Evolutionary conservation across 2,113 vertebrate genomes (phyloP).

Genomic region (Apus apus): DNA sequence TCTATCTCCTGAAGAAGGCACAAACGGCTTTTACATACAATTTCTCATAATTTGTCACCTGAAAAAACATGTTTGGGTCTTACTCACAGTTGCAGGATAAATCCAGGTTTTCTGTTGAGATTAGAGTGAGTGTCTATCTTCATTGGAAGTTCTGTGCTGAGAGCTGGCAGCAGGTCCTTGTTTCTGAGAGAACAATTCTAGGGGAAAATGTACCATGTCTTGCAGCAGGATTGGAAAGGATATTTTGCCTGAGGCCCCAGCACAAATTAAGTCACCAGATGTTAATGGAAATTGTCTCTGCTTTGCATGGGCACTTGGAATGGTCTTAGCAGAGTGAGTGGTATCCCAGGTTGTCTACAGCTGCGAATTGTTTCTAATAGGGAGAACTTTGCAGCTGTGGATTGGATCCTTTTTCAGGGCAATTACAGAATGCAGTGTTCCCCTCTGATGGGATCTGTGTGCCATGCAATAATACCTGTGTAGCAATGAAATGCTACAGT

Average conservation of each 20-base stretch:
- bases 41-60: not conserved
- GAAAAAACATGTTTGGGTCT: not conserved
- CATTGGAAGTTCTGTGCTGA: not conserved
- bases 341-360: accelerated
- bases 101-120: not conserved
- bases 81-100: not conserved
- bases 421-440: not conserved
- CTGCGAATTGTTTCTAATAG: not conserved
- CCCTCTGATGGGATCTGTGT: not conserved
- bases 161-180: not conserved
- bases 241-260: not conserved
- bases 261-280: not conserved
- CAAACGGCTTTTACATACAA: not conserved
- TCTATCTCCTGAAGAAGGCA: not conserved
- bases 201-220: accelerated
- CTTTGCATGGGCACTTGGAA: not conserved
- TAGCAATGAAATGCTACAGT: not conserved
- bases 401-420: accelerated
- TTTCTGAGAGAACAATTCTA: not conserved
- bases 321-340: not conserved
- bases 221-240: not conserved
- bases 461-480: accelerated
- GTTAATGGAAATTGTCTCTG: not conserved
- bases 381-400: not conserved
- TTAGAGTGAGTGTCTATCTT: not conserved